These are phyloP conservation scores for Cephalopachus bancanus DNA, from an alignment of 2,797 vertebrate species.

Conservation along the genomic window DNA sequence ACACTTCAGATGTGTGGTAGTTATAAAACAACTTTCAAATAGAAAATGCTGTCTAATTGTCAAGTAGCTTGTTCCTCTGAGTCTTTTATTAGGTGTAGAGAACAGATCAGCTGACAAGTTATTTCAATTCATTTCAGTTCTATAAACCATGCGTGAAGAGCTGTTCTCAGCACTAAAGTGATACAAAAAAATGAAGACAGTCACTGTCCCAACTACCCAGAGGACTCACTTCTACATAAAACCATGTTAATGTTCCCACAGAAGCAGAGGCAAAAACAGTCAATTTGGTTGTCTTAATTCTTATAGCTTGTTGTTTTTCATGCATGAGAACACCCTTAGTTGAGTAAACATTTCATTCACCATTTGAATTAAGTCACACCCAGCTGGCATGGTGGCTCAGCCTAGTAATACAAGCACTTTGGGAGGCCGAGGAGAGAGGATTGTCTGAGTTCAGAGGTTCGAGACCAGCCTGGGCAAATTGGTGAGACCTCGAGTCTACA, in stretches of 20 bases:
- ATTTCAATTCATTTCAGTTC: conserved; percentile 71
- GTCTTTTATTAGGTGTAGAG: conserved; percentile 39
- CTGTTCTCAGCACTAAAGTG: conserved; percentile 64
- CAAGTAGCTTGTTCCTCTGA: conserved; percentile 24
- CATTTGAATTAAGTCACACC: not conserved
- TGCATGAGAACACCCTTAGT: conserved; percentile 19
- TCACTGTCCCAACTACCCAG: not conserved
- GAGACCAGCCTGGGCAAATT: too few relatives aligned
- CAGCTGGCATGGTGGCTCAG: too few relatives aligned
- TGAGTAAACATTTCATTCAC: not conserved
- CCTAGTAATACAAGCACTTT: too few relatives aligned
- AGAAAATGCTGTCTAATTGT: conserved; percentile 77
- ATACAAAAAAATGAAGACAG: not conserved
- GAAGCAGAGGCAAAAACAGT: not conserved
- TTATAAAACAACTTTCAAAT: conserved; percentile 68
- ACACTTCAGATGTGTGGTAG: conserved; percentile 72
- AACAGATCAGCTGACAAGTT: conserved; percentile 72
- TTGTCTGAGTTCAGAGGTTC: too few relatives aligned
- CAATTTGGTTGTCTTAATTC: not conserved
- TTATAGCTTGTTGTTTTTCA: not conserved
- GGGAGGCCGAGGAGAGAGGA: too few relatives aligned
- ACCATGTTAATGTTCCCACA: too few relatives aligned
- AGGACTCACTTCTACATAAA: conserved; percentile 15
- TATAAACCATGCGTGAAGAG: conserved; percentile 66
- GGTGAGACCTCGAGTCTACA: too few relatives aligned